A percentile compares a stretch with the other conserved stretches of the same genome.
Evolutionary conservation across 2,888 invertebrate genomes (phyloP).

Genomic region (Lepidocyrtinus sp.): DNA sequence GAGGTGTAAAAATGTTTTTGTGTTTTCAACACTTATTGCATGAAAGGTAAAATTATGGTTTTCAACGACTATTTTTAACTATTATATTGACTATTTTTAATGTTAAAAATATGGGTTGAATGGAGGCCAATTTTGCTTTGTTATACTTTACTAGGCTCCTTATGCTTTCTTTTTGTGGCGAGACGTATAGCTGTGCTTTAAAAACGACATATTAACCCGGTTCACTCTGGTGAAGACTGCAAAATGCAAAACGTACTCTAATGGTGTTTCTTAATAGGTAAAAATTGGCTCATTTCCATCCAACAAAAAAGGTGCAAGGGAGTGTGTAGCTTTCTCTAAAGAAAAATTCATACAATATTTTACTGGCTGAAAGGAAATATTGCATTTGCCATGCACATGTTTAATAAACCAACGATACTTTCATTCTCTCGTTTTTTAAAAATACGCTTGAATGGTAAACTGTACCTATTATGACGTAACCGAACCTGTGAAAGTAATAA

Average conservation of each 20-base stretch:
- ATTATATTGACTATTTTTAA: too few relatives aligned
- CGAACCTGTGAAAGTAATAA: too few relatives aligned
- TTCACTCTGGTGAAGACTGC: neutral
- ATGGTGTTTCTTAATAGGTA: neutral
- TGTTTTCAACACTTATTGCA: neutral
- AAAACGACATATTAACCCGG: neutral
- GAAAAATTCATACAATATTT: too few relatives aligned
- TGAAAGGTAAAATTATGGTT: neutral
- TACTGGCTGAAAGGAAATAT: neutral
- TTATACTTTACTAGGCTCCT: neutral
- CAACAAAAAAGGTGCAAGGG: too few relatives aligned
- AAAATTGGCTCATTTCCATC: slow-evolving; percentile 44
- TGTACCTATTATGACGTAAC: too few relatives aligned
- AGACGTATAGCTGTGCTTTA: too few relatives aligned
- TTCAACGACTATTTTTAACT: neutral
- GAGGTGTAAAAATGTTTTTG: slow-evolving; percentile 22
- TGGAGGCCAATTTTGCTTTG: slow-evolving; percentile 20
- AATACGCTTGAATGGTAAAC: too few relatives aligned
- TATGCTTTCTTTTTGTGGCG: neutral
- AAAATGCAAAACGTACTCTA: neutral
- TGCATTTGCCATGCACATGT: slow-evolving; percentile 25
- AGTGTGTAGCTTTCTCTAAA: too few relatives aligned
- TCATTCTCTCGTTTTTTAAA: neutral
- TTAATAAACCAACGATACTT: neutral
- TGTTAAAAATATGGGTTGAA: slow-evolving; percentile 11